Base-by-base conservation (phyloP, 2,888 invertebrate genomes). In the Phasia obesa region DNA sequence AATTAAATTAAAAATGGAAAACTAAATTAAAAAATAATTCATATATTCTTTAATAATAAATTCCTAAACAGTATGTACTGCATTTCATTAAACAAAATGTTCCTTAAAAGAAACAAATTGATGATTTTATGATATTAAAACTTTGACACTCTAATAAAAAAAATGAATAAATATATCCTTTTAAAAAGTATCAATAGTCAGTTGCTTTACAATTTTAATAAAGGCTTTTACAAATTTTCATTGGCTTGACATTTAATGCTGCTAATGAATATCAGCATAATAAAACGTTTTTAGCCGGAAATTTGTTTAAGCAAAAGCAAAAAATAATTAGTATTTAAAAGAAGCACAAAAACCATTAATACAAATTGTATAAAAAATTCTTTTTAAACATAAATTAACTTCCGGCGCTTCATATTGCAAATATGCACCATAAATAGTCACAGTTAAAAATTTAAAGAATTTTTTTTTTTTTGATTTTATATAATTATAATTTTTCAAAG, bases 41-140 rank as follows among this genome's bases (percentile, higher is more conserved):
- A 64, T 44, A 64, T 44, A 35, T 51, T 27, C 17, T 31, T 19
- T 38, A 27, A 49, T 57, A 73, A 64, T 42, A 53, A 51, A 62
- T 42, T 25, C 23, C 6, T 64, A 65, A 81, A 64, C 15, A 74
- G 73, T n/a, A n/a, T n/a, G n/a, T n/a, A n/a, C n/a, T 74, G 59
- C 76, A 78, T 71, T 76, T 73, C 76, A 64, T 67, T 67, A 53
- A 60, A 73, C 64, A 53, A 60, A 76, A 73, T 15, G 42, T 17
- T 15, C 19, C 44, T 44, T 76, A 57, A 69, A 57, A n/a, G n/a
- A 65, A 76, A 44, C 0, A 19, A 69, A 51, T 88, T 86, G 89
- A 89, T 89, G 89, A 89, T 89, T 88, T 89, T 89, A 89, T 89
- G 89, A 90, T 89, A 89, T 89, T 89, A 90, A 89, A 89, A 90